phyloP scores from a whole-genome alignment of 2,888 invertebrate species.

The Neria commutata region DNA sequence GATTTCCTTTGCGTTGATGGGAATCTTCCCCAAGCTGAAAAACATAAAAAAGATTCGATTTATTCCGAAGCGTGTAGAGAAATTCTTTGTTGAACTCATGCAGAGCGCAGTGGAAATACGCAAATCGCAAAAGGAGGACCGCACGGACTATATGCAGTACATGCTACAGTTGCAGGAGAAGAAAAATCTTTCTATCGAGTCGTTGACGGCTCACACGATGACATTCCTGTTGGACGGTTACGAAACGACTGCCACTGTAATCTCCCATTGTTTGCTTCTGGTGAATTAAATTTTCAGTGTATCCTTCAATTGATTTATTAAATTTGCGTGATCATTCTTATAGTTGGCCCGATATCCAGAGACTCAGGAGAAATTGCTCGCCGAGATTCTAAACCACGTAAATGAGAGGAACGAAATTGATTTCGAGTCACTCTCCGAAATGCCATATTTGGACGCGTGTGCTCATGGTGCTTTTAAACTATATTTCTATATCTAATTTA shows the following conservation, averaged over 20 bases:
- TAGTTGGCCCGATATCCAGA: slow-evolving; percentile 43
- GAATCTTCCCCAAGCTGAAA: slow-evolving; percentile 44
- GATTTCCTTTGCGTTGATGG: slow-evolving; percentile 36
- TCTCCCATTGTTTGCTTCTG: slow-evolving; percentile 47
- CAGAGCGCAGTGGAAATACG: slow-evolving; percentile 45
- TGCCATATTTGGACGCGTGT: slow-evolving; percentile 56
- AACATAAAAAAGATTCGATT: slow-evolving; percentile 41
- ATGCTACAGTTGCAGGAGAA: slow-evolving; percentile 51
- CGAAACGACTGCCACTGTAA: slow-evolving; percentile 52
- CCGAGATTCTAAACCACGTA: slow-evolving; percentile 42
- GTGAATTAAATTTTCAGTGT: slow-evolving; percentile 25
- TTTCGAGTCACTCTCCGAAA: slow-evolving; percentile 50
- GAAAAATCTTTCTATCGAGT: slow-evolving; percentile 36
- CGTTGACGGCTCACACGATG: slow-evolving; percentile 49
- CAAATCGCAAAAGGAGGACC: slow-evolving; percentile 37
- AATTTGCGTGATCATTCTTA: slow-evolving; percentile 9
- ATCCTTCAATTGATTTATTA: not conserved
- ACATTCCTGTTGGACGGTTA: slow-evolving; percentile 59
- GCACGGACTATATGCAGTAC: slow-evolving; percentile 55
- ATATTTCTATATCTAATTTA: too few relatives aligned
- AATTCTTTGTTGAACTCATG: slow-evolving; percentile 47
- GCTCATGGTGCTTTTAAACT: slow-evolving; percentile 57
- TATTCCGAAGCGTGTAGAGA: slow-evolving; percentile 67
- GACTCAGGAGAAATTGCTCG: slow-evolving; percentile 44
- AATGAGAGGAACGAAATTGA: slow-evolving; percentile 35